Evolutionary conservation across 92 coral and sea anemone genomes (phyloP).

Genomic region (Paramuricea clavata): DNA sequence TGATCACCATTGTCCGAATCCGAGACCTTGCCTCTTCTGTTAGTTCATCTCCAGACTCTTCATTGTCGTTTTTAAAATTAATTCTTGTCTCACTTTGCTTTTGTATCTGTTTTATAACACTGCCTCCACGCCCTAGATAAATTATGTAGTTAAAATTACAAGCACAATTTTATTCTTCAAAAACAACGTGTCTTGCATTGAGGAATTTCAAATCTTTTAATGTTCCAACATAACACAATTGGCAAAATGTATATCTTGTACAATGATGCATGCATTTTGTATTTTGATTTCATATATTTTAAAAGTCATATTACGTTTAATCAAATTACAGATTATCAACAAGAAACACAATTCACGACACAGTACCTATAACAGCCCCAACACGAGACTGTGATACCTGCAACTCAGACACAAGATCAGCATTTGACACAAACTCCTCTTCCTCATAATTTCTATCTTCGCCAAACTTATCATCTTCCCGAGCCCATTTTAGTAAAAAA

Average conservation of each 20-base stretch:
- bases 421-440: constrained; percentile 74
- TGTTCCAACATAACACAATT: too few relatives aligned
- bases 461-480: constrained; percentile 78
- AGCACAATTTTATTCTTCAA: too few relatives aligned
- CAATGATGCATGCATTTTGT: too few relatives aligned
- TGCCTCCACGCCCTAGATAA: constrained; percentile 81
- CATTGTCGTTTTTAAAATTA: constrained; percentile 82
- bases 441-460: too few relatives aligned
- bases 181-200: too few relatives aligned
- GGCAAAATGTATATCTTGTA: too few relatives aligned
- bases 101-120: constrained; percentile 83
- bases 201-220: too few relatives aligned
- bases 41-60: constrained; percentile 61
- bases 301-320: too few relatives aligned
- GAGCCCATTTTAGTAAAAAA: constrained; percentile 71
- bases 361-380: constrained; percentile 84
- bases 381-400: constrained; percentile 79
- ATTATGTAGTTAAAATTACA: too few relatives aligned
- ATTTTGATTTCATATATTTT: too few relatives aligned
- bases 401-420: constrained; percentile 84
- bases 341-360: not conserved
- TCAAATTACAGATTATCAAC: too few relatives aligned
- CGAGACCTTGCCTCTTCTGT: constrained; percentile 23
- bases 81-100: constrained; percentile 88
- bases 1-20: constrained; percentile 74